Evolutionary conservation across 2,113 vertebrate species (phyloP).

Genomic region (Cynoglossus semilaevis): DNA sequence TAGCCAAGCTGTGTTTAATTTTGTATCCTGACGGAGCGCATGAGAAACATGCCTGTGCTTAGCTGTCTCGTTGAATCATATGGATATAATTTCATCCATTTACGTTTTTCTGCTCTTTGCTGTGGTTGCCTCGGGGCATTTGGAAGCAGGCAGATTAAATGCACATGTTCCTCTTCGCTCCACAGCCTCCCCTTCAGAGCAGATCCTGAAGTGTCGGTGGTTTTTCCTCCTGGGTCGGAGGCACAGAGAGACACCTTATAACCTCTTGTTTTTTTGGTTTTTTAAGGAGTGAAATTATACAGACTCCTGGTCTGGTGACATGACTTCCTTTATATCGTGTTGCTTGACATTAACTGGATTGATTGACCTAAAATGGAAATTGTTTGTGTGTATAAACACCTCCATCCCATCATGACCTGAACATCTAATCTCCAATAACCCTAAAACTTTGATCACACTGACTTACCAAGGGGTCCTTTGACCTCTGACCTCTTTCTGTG

Average conservation of each 20-base stretch:
- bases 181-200: conserved; percentile 62
- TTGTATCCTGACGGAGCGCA: conserved; percentile 80
- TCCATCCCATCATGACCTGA: no score
- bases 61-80: conserved; percentile 84
- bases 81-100: conserved; percentile 87
- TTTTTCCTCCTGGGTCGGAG: conserved; percentile 76
- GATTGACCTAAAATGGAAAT: no score
- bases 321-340: no score
- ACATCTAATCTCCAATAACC: no score
- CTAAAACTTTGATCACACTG: no score
- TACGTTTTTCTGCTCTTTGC: conserved; percentile 80
- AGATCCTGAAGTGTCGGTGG: conserved; percentile 80
- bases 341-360: no score
- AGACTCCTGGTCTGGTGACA: no score
- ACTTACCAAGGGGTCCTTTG: no score
- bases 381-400: no score
- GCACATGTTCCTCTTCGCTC: conserved; percentile 77
- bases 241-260: conserved; percentile 68
- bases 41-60: conserved; percentile 82
- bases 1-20: conserved; percentile 83
- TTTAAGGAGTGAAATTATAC: conserved; percentile 37
- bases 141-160: conserved; percentile 83
- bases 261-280: conserved; percentile 19
- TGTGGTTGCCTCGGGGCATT: conserved; percentile 82
- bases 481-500: no score